Percentiles rank a stretch among this genome's conserved stretches.
Conservation (phyloP, 30 jellyfish, hydroid and myxozoan species). For the Aurelia aurita complex sp. Pacific region DNA sequence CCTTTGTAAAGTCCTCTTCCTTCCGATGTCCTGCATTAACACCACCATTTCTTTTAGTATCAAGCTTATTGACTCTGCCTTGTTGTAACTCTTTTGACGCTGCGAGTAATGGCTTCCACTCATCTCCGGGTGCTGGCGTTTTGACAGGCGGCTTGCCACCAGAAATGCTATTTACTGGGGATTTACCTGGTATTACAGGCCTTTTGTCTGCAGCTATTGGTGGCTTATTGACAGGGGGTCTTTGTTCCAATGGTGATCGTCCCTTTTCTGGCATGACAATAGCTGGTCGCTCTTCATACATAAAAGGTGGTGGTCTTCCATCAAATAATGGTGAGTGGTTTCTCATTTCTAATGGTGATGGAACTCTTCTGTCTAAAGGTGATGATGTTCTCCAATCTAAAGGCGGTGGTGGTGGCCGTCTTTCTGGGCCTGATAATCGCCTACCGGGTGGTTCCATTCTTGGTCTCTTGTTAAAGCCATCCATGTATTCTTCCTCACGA, state of each 20-base stretch:
- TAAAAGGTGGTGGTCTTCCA: background rate
- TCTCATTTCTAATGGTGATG: background rate
- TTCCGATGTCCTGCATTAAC: background rate
- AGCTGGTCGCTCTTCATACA: constrained; percentile 6
- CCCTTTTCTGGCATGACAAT: constrained; percentile 13
- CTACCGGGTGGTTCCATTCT: constrained; percentile 7
- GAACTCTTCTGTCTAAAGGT: constrained; percentile 22
- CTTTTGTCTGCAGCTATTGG: background rate
- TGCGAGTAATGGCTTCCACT: constrained; percentile 19
- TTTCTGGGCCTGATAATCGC: constrained; percentile 3
- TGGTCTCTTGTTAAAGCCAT: constrained; percentile 12
- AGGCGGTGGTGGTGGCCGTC: background rate
- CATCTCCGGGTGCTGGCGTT: background rate
- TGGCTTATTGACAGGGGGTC: constrained; percentile 11
- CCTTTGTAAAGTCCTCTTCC: background rate
- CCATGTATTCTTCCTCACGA: constrained; percentile 23
- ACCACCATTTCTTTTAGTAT: background rate
- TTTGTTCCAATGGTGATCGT: constrained; percentile 31
- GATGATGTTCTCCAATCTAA: constrained; percentile 9
- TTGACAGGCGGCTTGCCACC: background rate
- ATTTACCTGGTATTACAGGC: background rate
- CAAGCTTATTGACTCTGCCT: background rate
- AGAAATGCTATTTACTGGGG: background rate
- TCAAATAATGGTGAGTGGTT: background rate
- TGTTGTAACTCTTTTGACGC: background rate